Evolutionary conservation across 2,797 vertebrate genomes (phyloP).

Genomic region (Sebastes dallii): DNA sequence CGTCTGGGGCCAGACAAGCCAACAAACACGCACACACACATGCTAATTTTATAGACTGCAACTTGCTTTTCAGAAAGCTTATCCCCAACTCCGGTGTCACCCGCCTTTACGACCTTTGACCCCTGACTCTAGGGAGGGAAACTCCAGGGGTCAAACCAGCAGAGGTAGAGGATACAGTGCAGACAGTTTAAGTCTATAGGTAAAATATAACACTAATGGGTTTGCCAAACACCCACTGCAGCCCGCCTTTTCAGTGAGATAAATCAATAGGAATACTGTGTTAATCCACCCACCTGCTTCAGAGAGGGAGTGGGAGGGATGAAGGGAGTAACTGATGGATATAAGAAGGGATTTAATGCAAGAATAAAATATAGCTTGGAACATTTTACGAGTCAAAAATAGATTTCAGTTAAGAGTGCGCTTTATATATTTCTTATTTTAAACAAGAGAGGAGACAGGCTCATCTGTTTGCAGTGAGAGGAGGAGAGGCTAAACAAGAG

Average conservation of each 20-base stretch:
- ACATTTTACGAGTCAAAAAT: conserved; percentile 34
- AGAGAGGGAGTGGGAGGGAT: conserved; percentile 14
- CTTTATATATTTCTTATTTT: conserved; percentile 9
- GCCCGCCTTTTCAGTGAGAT: neutral
- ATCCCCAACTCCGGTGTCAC: neutral
- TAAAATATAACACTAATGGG: neutral
- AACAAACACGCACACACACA: conserved; percentile 4
- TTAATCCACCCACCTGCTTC: conserved; percentile 44
- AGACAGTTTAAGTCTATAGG: neutral
- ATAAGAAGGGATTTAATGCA: conserved; percentile 24
- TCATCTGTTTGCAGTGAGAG: conserved; percentile 29
- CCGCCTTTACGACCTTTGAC: neutral
- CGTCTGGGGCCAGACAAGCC: neutral
- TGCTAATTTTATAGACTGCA: neutral
- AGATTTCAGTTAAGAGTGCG: conserved; percentile 18
- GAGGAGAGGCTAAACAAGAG: conserved; percentile 15
- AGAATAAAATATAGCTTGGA: conserved; percentile 43
- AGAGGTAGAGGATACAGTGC: neutral
- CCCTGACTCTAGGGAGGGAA: neutral
- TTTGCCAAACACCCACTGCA: conserved; percentile 15
- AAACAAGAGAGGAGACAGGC: conserved; percentile 4
- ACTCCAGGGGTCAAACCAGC: conserved; percentile 18
- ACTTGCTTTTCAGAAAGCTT: neutral
- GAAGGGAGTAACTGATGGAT: conserved; percentile 21
- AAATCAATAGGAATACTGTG: conserved; percentile 29